Conservation (phyloP, 2,113 vertebrate genomes). For the Rhynchopsitta pachyrhyncha region DNA sequence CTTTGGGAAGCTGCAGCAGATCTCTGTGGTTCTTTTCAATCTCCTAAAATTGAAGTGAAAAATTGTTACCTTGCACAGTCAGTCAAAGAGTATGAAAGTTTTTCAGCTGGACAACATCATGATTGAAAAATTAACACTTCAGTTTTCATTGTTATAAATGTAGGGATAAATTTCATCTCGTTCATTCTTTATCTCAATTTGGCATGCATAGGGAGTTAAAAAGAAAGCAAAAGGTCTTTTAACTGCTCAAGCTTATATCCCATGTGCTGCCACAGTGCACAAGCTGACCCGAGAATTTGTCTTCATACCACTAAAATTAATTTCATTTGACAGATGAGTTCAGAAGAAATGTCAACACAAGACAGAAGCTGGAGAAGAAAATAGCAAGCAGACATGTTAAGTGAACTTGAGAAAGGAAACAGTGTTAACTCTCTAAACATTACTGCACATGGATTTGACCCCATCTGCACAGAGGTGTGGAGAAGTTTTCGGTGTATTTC, state of each 20-base stretch:
- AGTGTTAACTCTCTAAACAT: not conserved
- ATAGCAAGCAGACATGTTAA: not conserved
- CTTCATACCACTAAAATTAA: not conserved
- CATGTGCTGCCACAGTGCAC: not conserved
- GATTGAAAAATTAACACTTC: not conserved
- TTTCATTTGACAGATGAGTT: not conserved
- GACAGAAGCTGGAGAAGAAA: not conserved
- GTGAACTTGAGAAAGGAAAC: not conserved
- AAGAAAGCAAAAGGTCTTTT: not conserved
- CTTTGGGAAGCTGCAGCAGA: slow-evolving; percentile 85
- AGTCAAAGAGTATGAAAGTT: not conserved
- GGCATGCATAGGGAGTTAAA: not conserved
- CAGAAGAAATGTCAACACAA: not conserved
- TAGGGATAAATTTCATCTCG: not conserved
- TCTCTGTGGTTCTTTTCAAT: slow-evolving; percentile 82
- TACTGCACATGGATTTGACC: not conserved
- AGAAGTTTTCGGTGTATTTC: not conserved
- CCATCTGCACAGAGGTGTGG: rapidly evolving
- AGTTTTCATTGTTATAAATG: rapidly evolving
- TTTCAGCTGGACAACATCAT: not conserved
- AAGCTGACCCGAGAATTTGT: slow-evolving; percentile 7
- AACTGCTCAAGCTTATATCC: not conserved
- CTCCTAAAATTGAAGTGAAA: slow-evolving; percentile 78
- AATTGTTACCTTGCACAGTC: not conserved
- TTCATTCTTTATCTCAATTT: not conserved